Evolutionary conservation across 2,113 vertebrate species (phyloP).

Genomic region (Rhinolophus sinicus): DNA sequence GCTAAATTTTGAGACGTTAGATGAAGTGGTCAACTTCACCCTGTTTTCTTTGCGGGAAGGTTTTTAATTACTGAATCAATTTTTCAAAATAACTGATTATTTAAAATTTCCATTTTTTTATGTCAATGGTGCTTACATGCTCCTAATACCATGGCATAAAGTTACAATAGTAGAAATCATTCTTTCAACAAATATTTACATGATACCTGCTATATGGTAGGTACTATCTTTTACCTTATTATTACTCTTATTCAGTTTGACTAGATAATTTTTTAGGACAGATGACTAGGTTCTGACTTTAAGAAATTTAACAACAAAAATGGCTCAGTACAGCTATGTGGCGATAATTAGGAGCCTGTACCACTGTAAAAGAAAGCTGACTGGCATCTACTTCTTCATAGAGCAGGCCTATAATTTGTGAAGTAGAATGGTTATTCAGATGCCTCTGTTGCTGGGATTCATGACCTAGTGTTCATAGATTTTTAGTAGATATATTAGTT

Average conservation of each 20-base stretch:
- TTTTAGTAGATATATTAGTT: not conserved
- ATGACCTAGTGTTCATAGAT: not conserved
- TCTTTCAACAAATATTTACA: constrained; percentile 26
- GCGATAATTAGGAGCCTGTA: not conserved
- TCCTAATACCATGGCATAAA: not conserved
- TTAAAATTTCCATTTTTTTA: not conserved
- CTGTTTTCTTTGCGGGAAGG: not conserved
- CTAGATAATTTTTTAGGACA: constrained; percentile 19
- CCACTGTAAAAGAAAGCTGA: not conserved
- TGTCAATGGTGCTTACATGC: not conserved
- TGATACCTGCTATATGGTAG: not conserved
- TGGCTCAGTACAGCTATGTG: not conserved
- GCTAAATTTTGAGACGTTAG: constrained; percentile 26
- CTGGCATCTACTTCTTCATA: not conserved
- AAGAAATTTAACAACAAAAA: not conserved
- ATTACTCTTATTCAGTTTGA: not conserved
- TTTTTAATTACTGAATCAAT: not conserved
- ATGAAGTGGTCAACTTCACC: not conserved
- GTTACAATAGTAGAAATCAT: not conserved
- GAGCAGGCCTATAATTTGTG: not conserved
- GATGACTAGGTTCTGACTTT: not conserved
- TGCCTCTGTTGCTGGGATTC: not conserved
- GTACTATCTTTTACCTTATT: not conserved
- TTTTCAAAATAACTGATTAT: not conserved
- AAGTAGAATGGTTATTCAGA: not conserved